Percentiles rank a stretch among this genome's conserved stretches.
Evolutionary conservation across 2,797 vertebrate species (phyloP).

Genomic region (Melanotaenia parkinsoni): DNA sequence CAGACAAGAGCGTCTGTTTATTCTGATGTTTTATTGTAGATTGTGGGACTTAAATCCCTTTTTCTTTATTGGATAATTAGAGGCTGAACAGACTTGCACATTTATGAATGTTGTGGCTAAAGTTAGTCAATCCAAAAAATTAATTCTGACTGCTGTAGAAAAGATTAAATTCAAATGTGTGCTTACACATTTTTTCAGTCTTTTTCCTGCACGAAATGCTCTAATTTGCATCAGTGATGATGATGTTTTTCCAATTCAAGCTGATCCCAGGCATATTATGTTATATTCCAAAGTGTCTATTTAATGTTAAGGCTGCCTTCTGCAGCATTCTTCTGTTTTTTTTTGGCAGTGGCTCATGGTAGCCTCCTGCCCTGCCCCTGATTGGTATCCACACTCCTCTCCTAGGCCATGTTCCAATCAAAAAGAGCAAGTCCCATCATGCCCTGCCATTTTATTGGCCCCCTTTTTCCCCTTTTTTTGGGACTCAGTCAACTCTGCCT

Average conservation of each 20-base stretch:
- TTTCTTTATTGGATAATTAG: neutral
- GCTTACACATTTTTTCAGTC: no score
- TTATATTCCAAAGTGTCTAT: neutral
- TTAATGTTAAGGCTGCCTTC: slow-evolving; percentile 22
- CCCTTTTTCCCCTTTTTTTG: slow-evolving; percentile 16
- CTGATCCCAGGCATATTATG: slow-evolving; percentile 15
- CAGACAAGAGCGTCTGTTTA: slow-evolving; percentile 21
- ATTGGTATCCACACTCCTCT: slow-evolving; percentile 46
- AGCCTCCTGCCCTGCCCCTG: slow-evolving; percentile 34
- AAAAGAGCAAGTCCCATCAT: slow-evolving; percentile 57
- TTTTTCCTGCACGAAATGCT: slow-evolving; percentile 9
- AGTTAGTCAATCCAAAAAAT: neutral
- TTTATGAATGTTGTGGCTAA: slow-evolving; percentile 11
- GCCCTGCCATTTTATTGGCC: slow-evolving; percentile 29
- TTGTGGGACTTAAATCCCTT: no score
- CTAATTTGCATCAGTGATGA: slow-evolving; percentile 27
- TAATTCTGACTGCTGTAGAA: neutral
- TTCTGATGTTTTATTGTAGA: neutral
- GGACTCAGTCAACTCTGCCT: slow-evolving; percentile 1
- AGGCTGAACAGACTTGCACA: neutral
- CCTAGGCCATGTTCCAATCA: slow-evolving; percentile 18
- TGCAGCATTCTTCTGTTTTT: slow-evolving; percentile 14
- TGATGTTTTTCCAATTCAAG: slow-evolving; percentile 6
- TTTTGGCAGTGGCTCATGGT: slow-evolving; percentile 22
- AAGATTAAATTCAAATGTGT: neutral